Conservation (phyloP, 2,797 vertebrate genomes). For the Premnoplex brunnescens region DNA sequence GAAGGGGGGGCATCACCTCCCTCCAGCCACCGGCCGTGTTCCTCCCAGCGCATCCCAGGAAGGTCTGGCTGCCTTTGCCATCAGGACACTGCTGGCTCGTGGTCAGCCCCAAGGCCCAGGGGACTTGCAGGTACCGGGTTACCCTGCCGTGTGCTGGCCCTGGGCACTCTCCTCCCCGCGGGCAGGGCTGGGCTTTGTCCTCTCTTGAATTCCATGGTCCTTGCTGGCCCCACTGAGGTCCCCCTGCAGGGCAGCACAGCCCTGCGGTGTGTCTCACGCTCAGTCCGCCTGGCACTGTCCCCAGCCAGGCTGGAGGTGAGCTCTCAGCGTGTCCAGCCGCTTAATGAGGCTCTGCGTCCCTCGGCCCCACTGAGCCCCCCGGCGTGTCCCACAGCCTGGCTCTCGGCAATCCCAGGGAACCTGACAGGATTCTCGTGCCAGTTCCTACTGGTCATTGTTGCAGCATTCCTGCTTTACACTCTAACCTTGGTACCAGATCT, state of each 20-base stretch:
- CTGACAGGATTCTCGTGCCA: fast-evolving
- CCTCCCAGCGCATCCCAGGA: neutral
- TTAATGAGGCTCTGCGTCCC: fast-evolving
- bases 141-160: fast-evolving
- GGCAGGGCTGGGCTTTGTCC: neutral
- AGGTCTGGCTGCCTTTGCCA: neutral
- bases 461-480: neutral
- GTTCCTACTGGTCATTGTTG: neutral
- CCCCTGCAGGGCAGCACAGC: neutral
- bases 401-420: neutral
- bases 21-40: fast-evolving
- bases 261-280: fast-evolving
- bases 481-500: neutral
- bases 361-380: fast-evolving
- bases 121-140: too few relatives aligned
- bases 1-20: neutral
- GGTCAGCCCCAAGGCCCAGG: neutral
- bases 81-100: fast-evolving
- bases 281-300: fast-evolving
- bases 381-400: fast-evolving
- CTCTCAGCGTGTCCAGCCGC: fast-evolving
- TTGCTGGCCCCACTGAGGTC: fast-evolving
- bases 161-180: fast-evolving
- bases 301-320: neutral
- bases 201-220: fast-evolving